Percentiles rank a stretch among this genome's conserved stretches.
Evolutionary conservation across 2,797 vertebrate species (phyloP).

Genomic region (Falco rusticolus): DNA sequence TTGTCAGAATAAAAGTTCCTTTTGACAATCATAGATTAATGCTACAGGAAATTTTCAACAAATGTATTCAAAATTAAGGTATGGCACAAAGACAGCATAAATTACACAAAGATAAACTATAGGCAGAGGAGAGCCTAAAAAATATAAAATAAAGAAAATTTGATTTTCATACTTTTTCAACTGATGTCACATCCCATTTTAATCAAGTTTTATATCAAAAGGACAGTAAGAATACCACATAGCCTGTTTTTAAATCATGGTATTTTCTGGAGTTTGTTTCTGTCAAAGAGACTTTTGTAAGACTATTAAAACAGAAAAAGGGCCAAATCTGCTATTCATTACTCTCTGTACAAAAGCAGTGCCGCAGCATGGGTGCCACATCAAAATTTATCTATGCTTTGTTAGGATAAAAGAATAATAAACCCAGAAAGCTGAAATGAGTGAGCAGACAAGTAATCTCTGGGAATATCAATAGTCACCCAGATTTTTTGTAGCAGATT

Average conservation of each 20-base stretch:
- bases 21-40: conserved; percentile 77
- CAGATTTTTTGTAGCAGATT: neutral
- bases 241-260: conserved; percentile 56
- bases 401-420: neutral
- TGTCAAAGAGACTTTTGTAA: conserved; percentile 56
- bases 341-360: neutral
- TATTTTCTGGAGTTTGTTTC: conserved; percentile 70
- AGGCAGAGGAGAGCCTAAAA: conserved; percentile 55
- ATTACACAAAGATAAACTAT: conserved; percentile 72
- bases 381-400: neutral
- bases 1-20: conserved; percentile 76
- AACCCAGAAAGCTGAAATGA: neutral
- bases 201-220: conserved; percentile 75
- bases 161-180: conserved; percentile 71
- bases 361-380: neutral
- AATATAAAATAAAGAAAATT: conserved; percentile 71
- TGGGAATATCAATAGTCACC: neutral
- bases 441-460: neutral
- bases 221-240: conserved; percentile 51
- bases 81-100: conserved; percentile 75
- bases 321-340: conserved; percentile 50
- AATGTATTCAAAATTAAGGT: conserved; percentile 77
- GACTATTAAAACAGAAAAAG: conserved; percentile 3
- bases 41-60: conserved; percentile 80
- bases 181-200: conserved; percentile 72